These are phyloP conservation scores for Trachythela sp. DNA, from an alignment of 64 coral and sea anemone species.

Conservation along the genomic window DNA sequence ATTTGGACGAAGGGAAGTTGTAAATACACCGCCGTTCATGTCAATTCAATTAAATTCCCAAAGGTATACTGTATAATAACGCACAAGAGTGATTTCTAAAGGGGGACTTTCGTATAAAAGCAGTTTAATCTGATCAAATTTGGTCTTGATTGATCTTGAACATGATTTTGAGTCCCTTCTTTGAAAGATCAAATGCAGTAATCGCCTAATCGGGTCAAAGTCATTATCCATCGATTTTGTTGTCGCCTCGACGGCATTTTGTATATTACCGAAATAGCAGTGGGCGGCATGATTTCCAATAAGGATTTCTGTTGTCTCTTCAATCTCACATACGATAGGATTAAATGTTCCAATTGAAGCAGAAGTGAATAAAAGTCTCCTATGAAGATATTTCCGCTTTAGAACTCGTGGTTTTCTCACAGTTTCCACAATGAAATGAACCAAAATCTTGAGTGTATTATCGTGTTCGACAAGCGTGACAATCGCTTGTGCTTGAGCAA, in stretches of 20 bases:
- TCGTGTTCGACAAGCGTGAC: conserved; percentile 8
- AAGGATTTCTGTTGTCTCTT: conserved; percentile 29
- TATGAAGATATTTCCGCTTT: conserved; percentile 36
- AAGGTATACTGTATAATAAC: no score
- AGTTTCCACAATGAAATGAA: conserved; percentile 40
- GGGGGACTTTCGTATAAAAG: no score
- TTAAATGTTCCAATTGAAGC: conserved; percentile 56
- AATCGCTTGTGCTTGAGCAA: no score
- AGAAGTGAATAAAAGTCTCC: no score
- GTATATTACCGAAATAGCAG: conserved; percentile 55
- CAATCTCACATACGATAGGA: conserved; percentile 35
- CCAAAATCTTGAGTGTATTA: not conserved
- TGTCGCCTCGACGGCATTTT: conserved; percentile 43
- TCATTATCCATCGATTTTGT: conserved; percentile 25
- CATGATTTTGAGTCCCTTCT: conserved; percentile 48
- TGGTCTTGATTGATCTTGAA: conserved; percentile 43
- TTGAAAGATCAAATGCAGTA: conserved; percentile 48
- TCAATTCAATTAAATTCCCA: no score
- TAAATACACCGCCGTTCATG: no score
- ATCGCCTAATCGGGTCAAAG: conserved; percentile 55
- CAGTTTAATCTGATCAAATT: conserved; percentile 39
- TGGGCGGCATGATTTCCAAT: conserved; percentile 51
- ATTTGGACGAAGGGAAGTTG: no score
- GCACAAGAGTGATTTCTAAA: no score
- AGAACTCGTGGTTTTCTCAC: conserved; percentile 4